Percentiles rank a stretch among this genome's conserved stretches.
Evolutionary conservation across 2,113 vertebrate genomes (phyloP).

Genomic region (Anhinga rufa): DNA sequence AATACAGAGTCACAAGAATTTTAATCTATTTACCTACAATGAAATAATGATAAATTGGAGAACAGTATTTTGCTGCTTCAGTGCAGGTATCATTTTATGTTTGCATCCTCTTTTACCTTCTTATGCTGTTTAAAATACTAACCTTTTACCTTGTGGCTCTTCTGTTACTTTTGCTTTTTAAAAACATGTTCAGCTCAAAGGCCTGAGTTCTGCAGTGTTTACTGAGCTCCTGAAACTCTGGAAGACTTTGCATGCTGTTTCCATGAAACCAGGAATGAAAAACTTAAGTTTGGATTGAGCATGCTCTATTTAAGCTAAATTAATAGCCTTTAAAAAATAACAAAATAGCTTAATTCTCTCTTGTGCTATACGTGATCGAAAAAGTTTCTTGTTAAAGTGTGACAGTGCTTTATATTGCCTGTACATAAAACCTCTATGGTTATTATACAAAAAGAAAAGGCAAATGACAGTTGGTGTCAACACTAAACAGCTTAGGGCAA

Average conservation of each 20-base stretch:
- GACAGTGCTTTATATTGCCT: conserved; percentile 62
- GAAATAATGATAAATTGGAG: background rate
- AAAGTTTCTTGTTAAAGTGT: conserved; percentile 64
- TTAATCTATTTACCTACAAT: background rate
- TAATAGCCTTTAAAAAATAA: background rate
- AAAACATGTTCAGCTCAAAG: background rate
- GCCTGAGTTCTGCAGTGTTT: background rate
- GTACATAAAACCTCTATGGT: conserved; percentile 57
- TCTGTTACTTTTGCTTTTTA: background rate
- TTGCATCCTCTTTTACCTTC: background rate
- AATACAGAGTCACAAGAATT: background rate
- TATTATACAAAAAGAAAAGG: conserved; percentile 66
- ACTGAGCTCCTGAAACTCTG: background rate
- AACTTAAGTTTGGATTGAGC: background rate
- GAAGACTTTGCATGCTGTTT: background rate
- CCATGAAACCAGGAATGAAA: background rate
- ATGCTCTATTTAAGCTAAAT: background rate
- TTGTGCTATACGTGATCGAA: conserved; percentile 48
- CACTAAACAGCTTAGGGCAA: conserved; percentile 79
- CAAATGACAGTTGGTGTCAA: conserved; percentile 78
- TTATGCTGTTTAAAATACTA: background rate
- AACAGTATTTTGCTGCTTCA: background rate
- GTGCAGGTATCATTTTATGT: background rate
- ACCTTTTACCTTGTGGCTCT: background rate
- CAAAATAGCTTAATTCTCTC: background rate